Evolutionary conservation across 1,140 invertebrate genomes (phyloP).

Genomic region (Steinernema khuongi): DNA sequence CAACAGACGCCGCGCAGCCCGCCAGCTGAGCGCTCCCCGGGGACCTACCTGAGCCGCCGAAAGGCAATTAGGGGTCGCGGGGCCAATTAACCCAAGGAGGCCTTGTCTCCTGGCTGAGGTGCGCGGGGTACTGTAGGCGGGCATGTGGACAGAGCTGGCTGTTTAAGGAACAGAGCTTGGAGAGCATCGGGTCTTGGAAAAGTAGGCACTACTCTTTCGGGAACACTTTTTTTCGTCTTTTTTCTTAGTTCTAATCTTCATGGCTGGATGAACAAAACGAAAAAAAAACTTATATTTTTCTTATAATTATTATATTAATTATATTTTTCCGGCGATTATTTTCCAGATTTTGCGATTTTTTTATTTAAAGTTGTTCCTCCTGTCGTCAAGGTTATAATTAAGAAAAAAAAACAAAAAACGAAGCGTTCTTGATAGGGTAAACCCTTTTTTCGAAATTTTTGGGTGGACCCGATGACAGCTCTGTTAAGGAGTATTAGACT

Average conservation of each 20-base stretch:
- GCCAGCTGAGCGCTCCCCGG: neutral
- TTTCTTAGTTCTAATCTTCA: too few species aligned
- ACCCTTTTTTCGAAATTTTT: too few species aligned
- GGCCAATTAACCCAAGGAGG: neutral
- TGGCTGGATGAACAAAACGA: slow-evolving; percentile 14
- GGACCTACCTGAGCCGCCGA: neutral
- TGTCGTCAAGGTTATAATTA: too few species aligned
- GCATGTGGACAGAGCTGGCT: neutral
- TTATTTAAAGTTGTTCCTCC: neutral
- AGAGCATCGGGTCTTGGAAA: neutral
- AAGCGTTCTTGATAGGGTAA: too few species aligned
- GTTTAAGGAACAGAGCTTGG: neutral
- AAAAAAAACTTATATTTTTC: slow-evolving; percentile 12
- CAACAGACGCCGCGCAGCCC: slow-evolving; percentile 11
- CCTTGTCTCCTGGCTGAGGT: neutral
- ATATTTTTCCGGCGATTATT: neutral
- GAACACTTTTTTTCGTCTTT: too few species aligned
- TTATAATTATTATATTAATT: neutral
- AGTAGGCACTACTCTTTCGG: too few species aligned
- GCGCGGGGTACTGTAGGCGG: neutral
- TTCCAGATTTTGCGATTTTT: neutral
- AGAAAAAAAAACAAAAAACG: too few species aligned
- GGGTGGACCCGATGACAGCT: too few species aligned
- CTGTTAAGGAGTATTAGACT: too few species aligned
- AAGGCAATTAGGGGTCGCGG: neutral